Conservation (phyloP, 1,140 invertebrate genomes). For the Cecropterus lyciades region DNA sequence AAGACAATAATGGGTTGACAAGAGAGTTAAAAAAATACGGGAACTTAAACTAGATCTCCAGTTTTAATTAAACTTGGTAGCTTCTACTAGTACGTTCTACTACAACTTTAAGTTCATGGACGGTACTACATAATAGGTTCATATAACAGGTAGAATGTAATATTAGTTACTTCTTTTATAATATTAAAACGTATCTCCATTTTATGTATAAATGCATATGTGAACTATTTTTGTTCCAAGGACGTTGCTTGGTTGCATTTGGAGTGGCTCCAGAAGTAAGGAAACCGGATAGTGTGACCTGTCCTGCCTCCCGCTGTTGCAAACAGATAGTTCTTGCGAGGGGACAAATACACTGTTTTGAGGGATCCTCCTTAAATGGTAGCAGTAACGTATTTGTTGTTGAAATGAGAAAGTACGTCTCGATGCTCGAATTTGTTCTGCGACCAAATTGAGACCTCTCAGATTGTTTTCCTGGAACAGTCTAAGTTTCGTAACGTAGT, state of each 20-base stretch:
- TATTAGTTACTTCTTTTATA: not conserved
- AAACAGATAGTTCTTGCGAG: not conserved
- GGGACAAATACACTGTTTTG: not conserved
- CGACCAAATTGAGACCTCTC: not conserved
- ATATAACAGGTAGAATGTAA: no score
- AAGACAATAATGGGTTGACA: no score
- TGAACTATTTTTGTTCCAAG: conserved; percentile 2
- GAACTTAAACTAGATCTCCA: no score
- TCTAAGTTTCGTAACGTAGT: not conserved
- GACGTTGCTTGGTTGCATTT: conserved; percentile 8
- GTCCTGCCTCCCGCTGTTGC: not conserved
- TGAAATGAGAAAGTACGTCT: not conserved
- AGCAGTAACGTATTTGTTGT: not conserved
- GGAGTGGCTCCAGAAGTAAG: conserved; percentile 2
- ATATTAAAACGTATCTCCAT: not conserved
- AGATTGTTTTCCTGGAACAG: conserved; percentile 4
- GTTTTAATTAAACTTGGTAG: no score
- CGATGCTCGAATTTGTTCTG: conserved; percentile 12
- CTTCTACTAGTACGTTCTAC: no score
- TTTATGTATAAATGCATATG: not conserved
- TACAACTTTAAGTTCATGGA: no score
- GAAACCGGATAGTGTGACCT: not conserved
- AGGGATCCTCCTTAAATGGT: not conserved
- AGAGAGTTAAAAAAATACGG: no score
- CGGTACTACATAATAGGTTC: no score